These are phyloP conservation scores for Lordiphosa andalusiaca DNA, from an alignment of 2,888 invertebrate genomes.

Conservation along the genomic window DNA sequence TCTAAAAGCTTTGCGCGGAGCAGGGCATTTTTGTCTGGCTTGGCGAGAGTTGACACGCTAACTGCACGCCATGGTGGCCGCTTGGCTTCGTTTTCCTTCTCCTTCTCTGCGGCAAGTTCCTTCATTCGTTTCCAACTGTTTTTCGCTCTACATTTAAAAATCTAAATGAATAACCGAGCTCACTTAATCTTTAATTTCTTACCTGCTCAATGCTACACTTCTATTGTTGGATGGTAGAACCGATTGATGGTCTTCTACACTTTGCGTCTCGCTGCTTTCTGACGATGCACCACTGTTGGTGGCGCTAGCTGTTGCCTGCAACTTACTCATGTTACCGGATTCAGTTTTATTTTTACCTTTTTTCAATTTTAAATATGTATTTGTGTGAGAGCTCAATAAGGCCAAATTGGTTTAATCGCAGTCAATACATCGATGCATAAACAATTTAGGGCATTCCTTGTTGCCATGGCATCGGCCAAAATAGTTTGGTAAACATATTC, in stretches of 20 bases:
- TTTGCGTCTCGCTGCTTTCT: slow-evolving; percentile 78
- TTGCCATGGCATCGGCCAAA: slow-evolving; percentile 39
- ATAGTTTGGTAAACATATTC: neutral
- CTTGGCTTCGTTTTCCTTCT: slow-evolving; percentile 74
- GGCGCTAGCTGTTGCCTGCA: slow-evolving; percentile 32
- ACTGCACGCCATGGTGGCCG: slow-evolving; percentile 80
- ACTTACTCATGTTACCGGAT: slow-evolving; percentile 46
- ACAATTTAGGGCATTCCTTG: slow-evolving; percentile 37
- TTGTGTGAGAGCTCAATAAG: slow-evolving; percentile 28
- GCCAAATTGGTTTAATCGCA: slow-evolving; percentile 37
- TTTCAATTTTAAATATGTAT: slow-evolving; percentile 49
- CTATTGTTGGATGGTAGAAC: slow-evolving; percentile 25
- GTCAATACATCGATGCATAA: slow-evolving; percentile 61
- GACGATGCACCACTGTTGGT: slow-evolving; percentile 77
- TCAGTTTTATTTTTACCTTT: slow-evolving; percentile 27
- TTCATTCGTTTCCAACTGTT: slow-evolving; percentile 78
- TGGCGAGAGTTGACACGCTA: slow-evolving; percentile 76
- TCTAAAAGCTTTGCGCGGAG: slow-evolving; percentile 78
- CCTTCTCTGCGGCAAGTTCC: slow-evolving; percentile 64
- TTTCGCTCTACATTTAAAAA: slow-evolving; percentile 55
- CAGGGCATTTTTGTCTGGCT: slow-evolving; percentile 79
- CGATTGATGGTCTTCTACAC: slow-evolving; percentile 69
- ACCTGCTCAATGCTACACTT: slow-evolving; percentile 54
- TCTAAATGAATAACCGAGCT: neutral
- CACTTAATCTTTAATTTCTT: neutral